phyloP scores from a whole-genome alignment of 1,140 invertebrate genomes.

The Ceratosolen solmsi region DNA sequence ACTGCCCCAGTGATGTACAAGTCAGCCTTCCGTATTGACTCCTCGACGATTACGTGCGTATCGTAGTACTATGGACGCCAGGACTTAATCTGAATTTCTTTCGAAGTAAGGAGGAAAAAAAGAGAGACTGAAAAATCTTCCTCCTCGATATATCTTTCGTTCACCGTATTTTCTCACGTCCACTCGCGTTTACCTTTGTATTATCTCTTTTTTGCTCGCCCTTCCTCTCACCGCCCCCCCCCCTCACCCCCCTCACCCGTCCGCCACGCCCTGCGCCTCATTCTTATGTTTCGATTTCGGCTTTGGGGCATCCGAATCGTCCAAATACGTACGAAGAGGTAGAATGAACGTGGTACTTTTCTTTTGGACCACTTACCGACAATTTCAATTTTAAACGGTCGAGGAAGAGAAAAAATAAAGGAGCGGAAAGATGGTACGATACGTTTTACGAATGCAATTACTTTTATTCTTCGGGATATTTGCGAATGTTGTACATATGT shows the following conservation, averaged over 20 bases:
- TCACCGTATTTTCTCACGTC: slow-evolving; percentile 56
- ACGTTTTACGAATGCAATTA: neutral
- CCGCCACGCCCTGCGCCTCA: neutral
- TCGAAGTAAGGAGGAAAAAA: slow-evolving; percentile 8
- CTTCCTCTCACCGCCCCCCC: slow-evolving; percentile 21
- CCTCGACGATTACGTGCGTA: slow-evolving; percentile 45
- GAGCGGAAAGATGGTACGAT: neutral
- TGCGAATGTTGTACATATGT: too few relatives aligned
- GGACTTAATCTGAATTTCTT: slow-evolving; percentile 27
- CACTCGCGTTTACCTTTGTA: too few relatives aligned
- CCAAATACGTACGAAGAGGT: too few relatives aligned
- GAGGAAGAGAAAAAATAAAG: neutral
- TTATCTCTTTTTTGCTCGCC: too few relatives aligned
- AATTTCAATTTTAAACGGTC: neutral
- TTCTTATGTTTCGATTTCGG: slow-evolving; percentile 23
- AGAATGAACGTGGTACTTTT: neutral
- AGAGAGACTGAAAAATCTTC: slow-evolving; percentile 13
- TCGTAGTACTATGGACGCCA: too few relatives aligned
- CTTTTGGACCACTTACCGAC: neutral
- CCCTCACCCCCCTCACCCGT: neutral
- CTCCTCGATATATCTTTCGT: slow-evolving; percentile 18
- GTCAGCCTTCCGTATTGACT: neutral
- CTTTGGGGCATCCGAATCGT: neutral
- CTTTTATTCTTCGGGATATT: neutral
- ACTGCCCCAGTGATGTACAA: slow-evolving; percentile 11